Conservation (phyloP, 2,113 vertebrate genomes). For the Prinia subflava region DNA sequence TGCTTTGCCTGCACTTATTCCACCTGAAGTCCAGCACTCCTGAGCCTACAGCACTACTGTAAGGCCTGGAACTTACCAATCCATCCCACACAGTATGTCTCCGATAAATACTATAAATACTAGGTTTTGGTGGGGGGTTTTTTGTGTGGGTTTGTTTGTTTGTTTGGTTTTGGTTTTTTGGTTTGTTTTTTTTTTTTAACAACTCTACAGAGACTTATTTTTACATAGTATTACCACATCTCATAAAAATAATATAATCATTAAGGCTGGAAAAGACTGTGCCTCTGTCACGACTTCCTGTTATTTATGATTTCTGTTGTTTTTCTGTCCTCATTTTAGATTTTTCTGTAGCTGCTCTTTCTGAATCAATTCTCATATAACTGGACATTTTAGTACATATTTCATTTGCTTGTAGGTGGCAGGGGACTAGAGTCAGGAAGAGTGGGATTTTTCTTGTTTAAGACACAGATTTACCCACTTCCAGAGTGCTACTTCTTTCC, state of each 20-base stretch:
- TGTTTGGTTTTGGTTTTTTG: too few species aligned
- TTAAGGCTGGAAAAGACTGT: neutral
- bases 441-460: neutral
- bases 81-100: neutral
- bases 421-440: neutral
- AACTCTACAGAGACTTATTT: neutral
- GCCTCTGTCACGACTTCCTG: neutral
- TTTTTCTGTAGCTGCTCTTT: neutral
- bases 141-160: too few species aligned
- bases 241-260: neutral
- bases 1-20: neutral
- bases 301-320: neutral
- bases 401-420: neutral
- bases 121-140: too few species aligned
- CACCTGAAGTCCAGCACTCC: neutral
- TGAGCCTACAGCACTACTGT: neutral
- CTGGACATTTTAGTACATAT: neutral
- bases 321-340: neutral
- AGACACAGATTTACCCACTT: neutral
- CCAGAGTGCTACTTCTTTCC: neutral
- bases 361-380: neutral
- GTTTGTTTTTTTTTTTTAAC: too few species aligned
- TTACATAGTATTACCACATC: neutral
- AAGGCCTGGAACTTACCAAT: neutral
- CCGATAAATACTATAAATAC: neutral